Base-by-base conservation (phyloP, 2,888 invertebrate genomes). In the Agrotis segetum region DNA sequence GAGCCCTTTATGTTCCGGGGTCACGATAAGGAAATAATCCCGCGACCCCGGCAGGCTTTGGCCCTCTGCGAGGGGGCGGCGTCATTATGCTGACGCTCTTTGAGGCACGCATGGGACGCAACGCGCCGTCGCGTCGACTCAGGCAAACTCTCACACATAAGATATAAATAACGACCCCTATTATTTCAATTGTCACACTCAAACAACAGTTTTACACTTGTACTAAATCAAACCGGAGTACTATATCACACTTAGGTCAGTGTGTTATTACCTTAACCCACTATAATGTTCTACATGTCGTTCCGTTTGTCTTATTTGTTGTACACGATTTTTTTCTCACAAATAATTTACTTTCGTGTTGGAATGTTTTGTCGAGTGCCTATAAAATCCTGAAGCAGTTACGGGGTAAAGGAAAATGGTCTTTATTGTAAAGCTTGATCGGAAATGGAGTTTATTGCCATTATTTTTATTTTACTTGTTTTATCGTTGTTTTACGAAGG, bases 291-390 rank as follows among this genome's bases (percentile, higher is more conserved):
- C 52, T 24, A 49, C 65, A 62, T 77, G 69, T 77, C 73, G 61
- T 71, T 80, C 65, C 17, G 58, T 75, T 73, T 71, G 75, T 83
- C 64, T 81, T 78, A 58, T 78, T 60, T 69, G 50, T 68, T 40
- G 9, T 40, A 55, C 60, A 58, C 17, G 24, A 59, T 78, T 75
- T 83, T 78, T 81, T 70, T 66, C 68, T 62, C 50, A 67, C 82
- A 73, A 75, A 82, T 75, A 81, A 83, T 83, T 83, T 75, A 75
- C 67, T 83, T 75, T 29, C 71, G 60, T 52, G 70, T 46, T 65
- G 24, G 52, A 81, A 83, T 83, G 75, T 83, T 77, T 68, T 81
- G 61, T 55, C 40, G 64, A 71, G 75, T 67, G 64, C 62, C 70
- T 72, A 46, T 64, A 59, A 69, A 79, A 63, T 67, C 74, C 67